Evolutionary conservation across 2,888 invertebrate species (phyloP), one percentile per base, ranked within the genome.

Genomic region (Callyntrura sp.): DNA sequence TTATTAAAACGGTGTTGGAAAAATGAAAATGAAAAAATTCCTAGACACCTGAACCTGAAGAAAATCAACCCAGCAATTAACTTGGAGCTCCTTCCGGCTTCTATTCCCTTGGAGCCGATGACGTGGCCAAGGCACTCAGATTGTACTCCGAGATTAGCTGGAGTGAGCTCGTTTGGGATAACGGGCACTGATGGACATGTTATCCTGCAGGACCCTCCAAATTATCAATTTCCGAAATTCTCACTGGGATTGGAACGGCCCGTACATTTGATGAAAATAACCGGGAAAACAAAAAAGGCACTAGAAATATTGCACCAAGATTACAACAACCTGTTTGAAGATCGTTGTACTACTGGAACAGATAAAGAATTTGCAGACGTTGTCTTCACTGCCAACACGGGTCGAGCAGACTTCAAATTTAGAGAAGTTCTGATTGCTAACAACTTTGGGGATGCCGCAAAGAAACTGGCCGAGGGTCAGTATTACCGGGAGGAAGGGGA

Each of bases 51-150:
- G 0, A 76, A 91, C 70, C 70, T 92, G 0, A 65, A 89, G 2
- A 90, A 12, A 4, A 65, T 85, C 0, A 92, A 92, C 28, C 88
- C 90, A 9, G 43, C 86, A 11, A 90, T 92, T 43, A 82, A 92
- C 48, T 82, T 92, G n/a, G 87, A 90, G n/a, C 81, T 84, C 6
- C 70, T 92, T 84, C 91, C 91, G 12, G 92, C 92, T 0, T 20
- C 60, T 11, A 90, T 91, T 51, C 92, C 92, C 0, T n/a, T 65
- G 12, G 76, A 81, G 48, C 25, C 76, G 1, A 17, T 83, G 9
- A 12, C 17, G 9, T 90, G 90, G 90, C 5, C 3, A 43, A 70
- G 11, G 11, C 9, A 11, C 1, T 6, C 8, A 12, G 51, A n/a
- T n/a, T n/a, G 60, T 28, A 68, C 17, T 1, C 28, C 35, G 0